Base-by-base conservation (phyloP, 2,797 vertebrate genomes). In the Spinus olivaceus region DNA sequence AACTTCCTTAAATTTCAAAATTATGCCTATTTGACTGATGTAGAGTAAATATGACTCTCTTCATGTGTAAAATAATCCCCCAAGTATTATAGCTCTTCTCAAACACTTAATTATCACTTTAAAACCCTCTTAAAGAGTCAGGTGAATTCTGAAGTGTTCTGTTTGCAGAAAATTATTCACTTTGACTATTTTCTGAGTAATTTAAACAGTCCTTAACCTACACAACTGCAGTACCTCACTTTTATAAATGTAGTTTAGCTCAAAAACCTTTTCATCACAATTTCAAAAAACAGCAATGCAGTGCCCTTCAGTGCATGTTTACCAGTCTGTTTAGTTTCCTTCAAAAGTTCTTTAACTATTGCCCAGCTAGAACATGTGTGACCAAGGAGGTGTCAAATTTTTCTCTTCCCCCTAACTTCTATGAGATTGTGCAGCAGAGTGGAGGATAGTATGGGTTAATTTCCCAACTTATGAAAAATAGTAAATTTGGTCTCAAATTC, bases 81-180 rank as follows among this genome's bases (percentile, higher is more conserved):
- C 72, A 94, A 63, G 61, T 86, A 72, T 74, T 65, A 81, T 1
- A 86, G 50, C 47, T 83, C 50, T 82, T 90, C 91, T 96, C 44
- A 83, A 92, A 91, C 74, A 64, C 64, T 97, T 95, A 91, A 93
- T 95, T 97, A 94, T 59, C n/a, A 30, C 46, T 91, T 92, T 92
- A 85, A 95, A 94, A 32, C 9, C 32, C 37, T 95, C 88, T 91
- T 88, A 35, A 95, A 61, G n/a, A 92, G 54, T 95, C 79, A 91
- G 86, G 44, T 91, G 69, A 92, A 85, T 87, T 81, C 44, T 90
- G 86, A 87, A 95, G 94, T 78, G 64, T 86, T 91, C 74, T 92
- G 54, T 95, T 95, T 91, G 69, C 86, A 87, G 69, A 85, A 93
- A 93, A 91, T 92, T 6, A 94, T 47, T 81, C 10, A 39, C 74